phyloP scores from a whole-genome alignment of 2,797 vertebrate species.

The Ctenopoma kingsleyae region DNA sequence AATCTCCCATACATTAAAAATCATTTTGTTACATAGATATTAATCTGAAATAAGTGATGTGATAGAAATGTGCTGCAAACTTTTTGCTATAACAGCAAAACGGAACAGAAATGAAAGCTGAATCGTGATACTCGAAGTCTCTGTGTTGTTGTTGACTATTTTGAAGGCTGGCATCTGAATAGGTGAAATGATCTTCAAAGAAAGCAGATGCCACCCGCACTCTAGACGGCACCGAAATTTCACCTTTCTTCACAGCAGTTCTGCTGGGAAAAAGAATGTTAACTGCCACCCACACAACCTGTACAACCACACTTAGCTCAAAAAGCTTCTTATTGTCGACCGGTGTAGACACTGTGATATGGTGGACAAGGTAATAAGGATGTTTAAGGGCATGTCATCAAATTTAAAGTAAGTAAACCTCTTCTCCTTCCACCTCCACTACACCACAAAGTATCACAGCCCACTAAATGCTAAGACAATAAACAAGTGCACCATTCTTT shows the following conservation, averaged over 20 bases:
- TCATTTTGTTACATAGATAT: too few species aligned
- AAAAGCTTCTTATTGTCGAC: slow-evolving; percentile 6
- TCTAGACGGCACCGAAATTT: slow-evolving; percentile 1
- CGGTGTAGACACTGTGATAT: slow-evolving; percentile 8
- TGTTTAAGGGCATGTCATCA: slow-evolving; percentile 28
- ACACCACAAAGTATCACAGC: slow-evolving; percentile 31
- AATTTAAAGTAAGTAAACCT: slow-evolving; percentile 32
- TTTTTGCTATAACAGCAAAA: too few species aligned
- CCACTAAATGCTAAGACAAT: slow-evolving; percentile 27
- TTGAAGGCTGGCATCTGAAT: not conserved
- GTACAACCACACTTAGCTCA: not conserved
- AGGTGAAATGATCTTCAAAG: not conserved
- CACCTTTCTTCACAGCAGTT: slow-evolving; percentile 12
- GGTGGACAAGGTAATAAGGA: slow-evolving; percentile 20
- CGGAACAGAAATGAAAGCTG: not conserved
- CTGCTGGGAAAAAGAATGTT: slow-evolving; percentile 7
- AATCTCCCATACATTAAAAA: too few species aligned
- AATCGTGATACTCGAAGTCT: too few species aligned
- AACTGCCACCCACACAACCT: slow-evolving; percentile 1
- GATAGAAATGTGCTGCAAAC: not conserved
- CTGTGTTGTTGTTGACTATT: too few species aligned
- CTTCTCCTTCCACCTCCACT: slow-evolving; percentile 41
- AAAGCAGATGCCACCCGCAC: slow-evolving; percentile 7
- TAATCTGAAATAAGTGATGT: too few species aligned
- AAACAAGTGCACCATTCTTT: slow-evolving; percentile 44